A percentile compares a stretch with the other conserved stretches of the same genome.
Conservation (phyloP, 2,888 invertebrate genomes). For the Metalampra italica region DNA sequence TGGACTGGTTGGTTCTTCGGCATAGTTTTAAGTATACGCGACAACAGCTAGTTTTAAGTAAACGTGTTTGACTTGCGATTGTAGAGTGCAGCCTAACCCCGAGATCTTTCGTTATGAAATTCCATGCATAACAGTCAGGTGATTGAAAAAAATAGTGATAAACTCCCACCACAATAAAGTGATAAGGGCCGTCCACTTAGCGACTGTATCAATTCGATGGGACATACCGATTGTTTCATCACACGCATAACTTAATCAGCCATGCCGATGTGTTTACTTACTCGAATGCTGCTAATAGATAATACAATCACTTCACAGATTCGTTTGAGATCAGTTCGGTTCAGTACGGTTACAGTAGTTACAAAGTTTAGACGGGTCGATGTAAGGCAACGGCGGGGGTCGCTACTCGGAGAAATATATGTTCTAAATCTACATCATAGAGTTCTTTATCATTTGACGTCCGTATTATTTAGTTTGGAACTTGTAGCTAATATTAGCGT, state of each 20-base stretch:
- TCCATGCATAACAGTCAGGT: no score
- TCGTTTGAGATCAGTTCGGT: conserved; percentile 18
- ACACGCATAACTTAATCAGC: neutral
- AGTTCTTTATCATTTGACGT: neutral
- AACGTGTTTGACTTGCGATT: no score
- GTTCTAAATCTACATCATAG: neutral
- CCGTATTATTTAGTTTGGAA: neutral
- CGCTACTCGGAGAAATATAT: neutral
- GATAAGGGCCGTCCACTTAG: no score
- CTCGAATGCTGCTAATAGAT: conserved; percentile 4
- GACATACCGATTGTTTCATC: no score
- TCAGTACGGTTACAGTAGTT: conserved; percentile 23
- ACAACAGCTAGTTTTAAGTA: no score
- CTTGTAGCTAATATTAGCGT: neutral
- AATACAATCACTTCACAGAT: conserved; percentile 13
- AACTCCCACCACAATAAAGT: no score
- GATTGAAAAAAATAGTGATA: no score
- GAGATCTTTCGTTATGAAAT: neutral
- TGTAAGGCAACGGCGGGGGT: no score
- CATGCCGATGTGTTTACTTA: neutral
- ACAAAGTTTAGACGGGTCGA: neutral
- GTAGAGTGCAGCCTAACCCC: no score
- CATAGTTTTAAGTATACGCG: no score
- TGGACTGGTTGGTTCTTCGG: no score
- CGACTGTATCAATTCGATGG: no score